These are phyloP conservation scores for Drosophila sturtevanti DNA, from an alignment of 1,140 invertebrate species.

Conservation along the genomic window DNA sequence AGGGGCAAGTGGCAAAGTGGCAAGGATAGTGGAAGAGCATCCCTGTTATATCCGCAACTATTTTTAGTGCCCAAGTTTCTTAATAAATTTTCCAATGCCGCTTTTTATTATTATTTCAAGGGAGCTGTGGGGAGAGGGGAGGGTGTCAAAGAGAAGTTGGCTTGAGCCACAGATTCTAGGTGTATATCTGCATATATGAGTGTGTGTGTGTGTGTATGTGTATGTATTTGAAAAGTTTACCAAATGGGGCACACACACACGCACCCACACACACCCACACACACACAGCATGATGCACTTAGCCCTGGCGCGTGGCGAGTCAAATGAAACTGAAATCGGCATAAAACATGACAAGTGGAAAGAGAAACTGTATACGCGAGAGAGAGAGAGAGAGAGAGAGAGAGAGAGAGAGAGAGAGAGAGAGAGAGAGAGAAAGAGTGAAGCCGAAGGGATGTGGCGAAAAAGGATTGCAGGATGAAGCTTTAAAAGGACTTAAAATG, in stretches of 20 bases:
- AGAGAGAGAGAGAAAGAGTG: not conserved
- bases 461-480: not conserved
- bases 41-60: conserved; percentile 27
- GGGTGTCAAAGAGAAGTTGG: not conserved
- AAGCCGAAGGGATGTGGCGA: no score
- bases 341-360: conserved; percentile 59
- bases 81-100: conserved; percentile 53
- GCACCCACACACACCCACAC: conserved; percentile 19
- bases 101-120: conserved; percentile 55
- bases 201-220: conserved; percentile 7
- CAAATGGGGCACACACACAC: conserved; percentile 24
- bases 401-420: not conserved
- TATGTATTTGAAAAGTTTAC: conserved; percentile 41
- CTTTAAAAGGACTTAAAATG: conserved; percentile 18
- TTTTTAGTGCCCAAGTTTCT: conserved; percentile 60
- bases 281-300: conserved; percentile 48
- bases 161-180: not conserved
- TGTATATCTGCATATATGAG: conserved; percentile 12
- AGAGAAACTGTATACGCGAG: no score
- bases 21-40: not conserved
- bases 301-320: conserved; percentile 35
- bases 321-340: conserved; percentile 56
- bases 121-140: conserved; percentile 2
- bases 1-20: not conserved
- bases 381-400: no score